phyloP scores from a whole-genome alignment of 2,888 invertebrate species.

The Heliconius hortense region DNA sequence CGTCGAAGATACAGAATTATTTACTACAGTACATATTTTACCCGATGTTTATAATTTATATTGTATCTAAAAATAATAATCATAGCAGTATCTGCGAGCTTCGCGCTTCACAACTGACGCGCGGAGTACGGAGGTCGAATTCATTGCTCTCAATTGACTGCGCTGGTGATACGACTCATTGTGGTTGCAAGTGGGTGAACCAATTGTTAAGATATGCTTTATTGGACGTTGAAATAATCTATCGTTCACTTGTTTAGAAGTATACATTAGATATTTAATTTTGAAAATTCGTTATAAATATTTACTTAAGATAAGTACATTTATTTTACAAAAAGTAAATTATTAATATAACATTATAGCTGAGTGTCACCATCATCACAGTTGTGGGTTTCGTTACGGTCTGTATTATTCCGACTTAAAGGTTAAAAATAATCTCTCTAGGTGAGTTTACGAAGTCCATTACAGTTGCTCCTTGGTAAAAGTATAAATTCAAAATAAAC shows the following conservation, averaged over 20 bases:
- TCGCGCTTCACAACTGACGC: slow-evolving; percentile 14
- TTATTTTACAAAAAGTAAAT: too few species aligned
- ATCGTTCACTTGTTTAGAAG: neutral
- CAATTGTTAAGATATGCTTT: slow-evolving; percentile 45
- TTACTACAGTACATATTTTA: too few species aligned
- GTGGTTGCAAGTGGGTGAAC: slow-evolving; percentile 46
- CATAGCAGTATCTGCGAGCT: slow-evolving; percentile 22
- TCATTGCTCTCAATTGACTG: slow-evolving; percentile 70
- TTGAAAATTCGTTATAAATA: neutral
- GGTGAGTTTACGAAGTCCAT: neutral
- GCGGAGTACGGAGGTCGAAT: slow-evolving; percentile 61
- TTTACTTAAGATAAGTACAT: too few species aligned
- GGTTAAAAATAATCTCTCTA: neutral
- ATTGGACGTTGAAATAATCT: slow-evolving; percentile 29
- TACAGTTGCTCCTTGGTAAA: neutral
- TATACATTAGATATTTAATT: neutral
- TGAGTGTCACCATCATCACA: neutral
- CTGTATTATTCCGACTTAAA: neutral
- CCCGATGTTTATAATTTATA: too few species aligned
- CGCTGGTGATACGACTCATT: slow-evolving; percentile 55
- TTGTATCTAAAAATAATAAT: neutral
- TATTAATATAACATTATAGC: neutral
- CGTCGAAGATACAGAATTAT: neutral
- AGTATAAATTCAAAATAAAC: neutral
- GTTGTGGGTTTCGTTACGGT: neutral